phyloP scores from a whole-genome alignment of 2,113 vertebrate genomes.

The Ellobius talpinus region DNA sequence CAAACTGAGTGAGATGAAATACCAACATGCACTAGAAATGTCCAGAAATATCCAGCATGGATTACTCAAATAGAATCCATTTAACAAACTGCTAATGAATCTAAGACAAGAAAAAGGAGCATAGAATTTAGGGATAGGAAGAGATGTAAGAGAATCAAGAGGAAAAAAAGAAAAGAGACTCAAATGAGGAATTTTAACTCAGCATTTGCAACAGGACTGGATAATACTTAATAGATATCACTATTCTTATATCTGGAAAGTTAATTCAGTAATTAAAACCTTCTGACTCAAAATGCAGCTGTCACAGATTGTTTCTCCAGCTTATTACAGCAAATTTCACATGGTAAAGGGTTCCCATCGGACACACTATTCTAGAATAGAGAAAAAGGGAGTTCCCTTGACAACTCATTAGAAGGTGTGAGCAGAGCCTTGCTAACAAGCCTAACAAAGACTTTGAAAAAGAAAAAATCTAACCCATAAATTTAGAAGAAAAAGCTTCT shows the following conservation, averaged over 20 bases:
- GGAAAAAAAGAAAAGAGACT: no score
- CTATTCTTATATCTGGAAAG: background rate
- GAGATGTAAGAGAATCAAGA: background rate
- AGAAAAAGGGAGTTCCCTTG: background rate
- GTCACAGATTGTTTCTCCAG: background rate
- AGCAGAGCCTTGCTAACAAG: background rate
- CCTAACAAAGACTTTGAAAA: background rate
- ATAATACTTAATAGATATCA: background rate
- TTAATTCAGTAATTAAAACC: conserved; percentile 14
- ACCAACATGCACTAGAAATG: background rate
- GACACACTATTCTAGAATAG: background rate
- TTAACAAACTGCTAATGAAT: background rate
- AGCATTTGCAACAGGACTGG: background rate
- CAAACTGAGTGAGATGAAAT: background rate
- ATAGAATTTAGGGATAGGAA: background rate
- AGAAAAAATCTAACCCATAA: background rate
- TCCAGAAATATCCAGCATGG: background rate
- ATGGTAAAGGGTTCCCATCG: background rate
- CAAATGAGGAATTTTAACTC: background rate
- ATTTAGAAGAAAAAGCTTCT: background rate
- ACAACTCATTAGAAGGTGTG: background rate
- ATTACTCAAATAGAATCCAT: background rate
- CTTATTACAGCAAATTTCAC: background rate
- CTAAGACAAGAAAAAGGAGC: background rate
- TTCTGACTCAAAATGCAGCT: background rate